phyloP scores from a whole-genome alignment of 2,888 invertebrate genomes.

The Enchytraeus crypticus region DNA sequence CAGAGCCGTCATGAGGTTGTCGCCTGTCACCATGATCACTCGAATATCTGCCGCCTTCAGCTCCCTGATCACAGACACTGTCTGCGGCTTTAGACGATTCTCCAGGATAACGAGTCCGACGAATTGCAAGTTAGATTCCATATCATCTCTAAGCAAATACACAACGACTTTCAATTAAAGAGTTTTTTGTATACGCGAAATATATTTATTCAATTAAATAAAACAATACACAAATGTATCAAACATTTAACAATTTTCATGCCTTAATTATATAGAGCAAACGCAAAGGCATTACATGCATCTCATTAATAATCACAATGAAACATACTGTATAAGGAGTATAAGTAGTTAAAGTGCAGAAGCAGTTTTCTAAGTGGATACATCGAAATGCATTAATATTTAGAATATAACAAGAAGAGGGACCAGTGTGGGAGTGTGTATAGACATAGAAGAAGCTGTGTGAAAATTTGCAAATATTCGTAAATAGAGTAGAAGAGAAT shows the following conservation, averaged over 20 bases:
- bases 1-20: constrained; percentile 70
- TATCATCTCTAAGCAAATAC: constrained; percentile 33
- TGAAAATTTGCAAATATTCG: too few relatives aligned
- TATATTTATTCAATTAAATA: background rate
- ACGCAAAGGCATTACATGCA: too few relatives aligned
- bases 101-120: constrained; percentile 80
- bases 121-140: constrained; percentile 65
- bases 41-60: constrained; percentile 73
- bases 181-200: background rate
- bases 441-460: too few relatives aligned
- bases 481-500: too few relatives aligned
- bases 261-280: too few relatives aligned
- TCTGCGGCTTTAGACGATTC: constrained; percentile 82
- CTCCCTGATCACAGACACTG: constrained; percentile 66
- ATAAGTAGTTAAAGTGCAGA: too few relatives aligned
- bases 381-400: too few relatives aligned
- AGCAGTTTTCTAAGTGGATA: too few relatives aligned
- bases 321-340: too few relatives aligned
- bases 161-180: background rate
- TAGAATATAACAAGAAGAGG: too few relatives aligned
- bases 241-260: background rate
- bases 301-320: too few relatives aligned
- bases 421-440: too few relatives aligned
- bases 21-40: constrained; percentile 81
- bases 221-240: background rate